A percentile compares a stretch with the other conserved stretches of the same genome.
Evolutionary conservation across 2,113 vertebrate genomes (phyloP).

Genomic region (Notarius lentiginosus): DNA sequence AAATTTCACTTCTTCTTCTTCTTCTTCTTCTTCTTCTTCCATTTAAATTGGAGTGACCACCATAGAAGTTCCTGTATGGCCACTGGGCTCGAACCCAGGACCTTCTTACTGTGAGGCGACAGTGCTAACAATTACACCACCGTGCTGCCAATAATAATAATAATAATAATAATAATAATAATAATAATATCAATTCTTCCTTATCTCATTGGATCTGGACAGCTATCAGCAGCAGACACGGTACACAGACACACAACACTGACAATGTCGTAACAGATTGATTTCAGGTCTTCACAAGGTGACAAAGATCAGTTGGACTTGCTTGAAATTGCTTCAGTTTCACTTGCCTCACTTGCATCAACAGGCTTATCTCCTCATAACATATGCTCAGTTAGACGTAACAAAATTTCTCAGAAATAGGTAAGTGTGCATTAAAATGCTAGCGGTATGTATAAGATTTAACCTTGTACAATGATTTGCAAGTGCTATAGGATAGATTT

Average conservation of each 20-base stretch:
- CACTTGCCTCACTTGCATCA: background rate
- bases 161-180: slow-evolving; percentile 5
- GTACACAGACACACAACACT: too few relatives aligned
- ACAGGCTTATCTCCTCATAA: background rate
- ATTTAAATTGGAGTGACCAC: too few relatives aligned
- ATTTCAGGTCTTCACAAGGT: background rate
- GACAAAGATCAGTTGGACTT: background rate
- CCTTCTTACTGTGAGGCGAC: too few relatives aligned
- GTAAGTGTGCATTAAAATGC: background rate
- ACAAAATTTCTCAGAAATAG: background rate
- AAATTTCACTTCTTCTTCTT: too few relatives aligned
- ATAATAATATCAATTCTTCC: background rate
- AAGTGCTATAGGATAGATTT: background rate
- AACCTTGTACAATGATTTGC: background rate
- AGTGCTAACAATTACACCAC: too few relatives aligned
- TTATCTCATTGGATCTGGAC: background rate
- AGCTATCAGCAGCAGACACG: background rate
- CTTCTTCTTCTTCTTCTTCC: too few relatives aligned
- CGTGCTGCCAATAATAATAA: background rate
- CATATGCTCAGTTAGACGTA: background rate
- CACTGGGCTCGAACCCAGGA: too few relatives aligned
- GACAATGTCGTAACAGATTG: background rate
- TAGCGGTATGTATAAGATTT: background rate
- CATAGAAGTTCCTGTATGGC: too few relatives aligned
- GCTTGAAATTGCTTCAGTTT: background rate